Conservation (phyloP, 2,797 vertebrate species). For the Microctenopoma stevenorrisi region DNA sequence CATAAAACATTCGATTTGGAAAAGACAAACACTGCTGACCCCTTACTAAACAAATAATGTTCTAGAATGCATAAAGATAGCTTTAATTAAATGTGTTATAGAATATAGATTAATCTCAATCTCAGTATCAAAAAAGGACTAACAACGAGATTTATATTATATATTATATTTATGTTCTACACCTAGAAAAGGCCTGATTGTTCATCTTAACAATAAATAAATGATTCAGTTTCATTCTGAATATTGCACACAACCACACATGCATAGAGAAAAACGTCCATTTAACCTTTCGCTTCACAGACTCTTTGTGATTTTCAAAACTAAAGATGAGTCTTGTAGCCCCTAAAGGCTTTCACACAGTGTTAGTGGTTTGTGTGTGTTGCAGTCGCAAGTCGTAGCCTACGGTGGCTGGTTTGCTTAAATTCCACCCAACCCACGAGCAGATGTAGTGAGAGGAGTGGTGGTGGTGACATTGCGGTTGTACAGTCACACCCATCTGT, state of each 20-base stretch:
- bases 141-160: too few species aligned
- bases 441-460: conserved; percentile 57
- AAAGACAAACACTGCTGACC: too few species aligned
- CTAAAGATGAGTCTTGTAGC: conserved; percentile 1
- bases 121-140: too few species aligned
- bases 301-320: background rate
- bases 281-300: conserved; percentile 4
- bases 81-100: too few species aligned
- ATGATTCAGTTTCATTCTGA: background rate
- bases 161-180: background rate
- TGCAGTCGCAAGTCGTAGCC: conserved; percentile 52
- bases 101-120: too few species aligned
- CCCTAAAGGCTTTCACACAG: background rate
- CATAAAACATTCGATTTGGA: too few species aligned
- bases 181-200: background rate
- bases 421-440: conserved; percentile 61
- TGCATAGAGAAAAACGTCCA: background rate
- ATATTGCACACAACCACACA: background rate
- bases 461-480: conserved; percentile 54
- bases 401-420: conserved; percentile 46
- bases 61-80: background rate
- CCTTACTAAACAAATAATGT: background rate
- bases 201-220: background rate
- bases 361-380: conserved; percentile 32
- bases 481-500: conserved; percentile 63